Percentiles rank a stretch among this genome's conserved stretches.
phyloP scores from a whole-genome alignment of 2,888 invertebrate genomes.

The Penaeus monodon region DNA sequence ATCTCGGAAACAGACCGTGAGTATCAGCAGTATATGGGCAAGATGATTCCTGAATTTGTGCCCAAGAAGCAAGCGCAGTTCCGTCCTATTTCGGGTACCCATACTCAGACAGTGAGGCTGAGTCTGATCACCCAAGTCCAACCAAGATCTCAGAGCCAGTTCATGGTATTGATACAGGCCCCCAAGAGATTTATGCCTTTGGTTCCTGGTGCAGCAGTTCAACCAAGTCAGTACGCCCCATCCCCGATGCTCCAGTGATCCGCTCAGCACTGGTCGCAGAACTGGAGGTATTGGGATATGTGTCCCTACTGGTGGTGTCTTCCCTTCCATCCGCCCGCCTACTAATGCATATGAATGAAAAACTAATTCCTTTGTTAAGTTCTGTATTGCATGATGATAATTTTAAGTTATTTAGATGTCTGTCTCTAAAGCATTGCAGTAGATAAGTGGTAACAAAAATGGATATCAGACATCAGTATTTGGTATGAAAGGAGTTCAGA shows the following conservation, averaged over 20 bases:
- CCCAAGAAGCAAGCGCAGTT: conserved; percentile 63
- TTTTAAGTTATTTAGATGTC: too few relatives aligned
- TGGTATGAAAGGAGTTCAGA: too few relatives aligned
- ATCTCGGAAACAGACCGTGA: conserved; percentile 60
- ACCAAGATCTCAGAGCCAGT: conserved; percentile 47
- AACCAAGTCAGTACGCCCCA: conserved; percentile 43
- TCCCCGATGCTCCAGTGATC: conserved; percentile 35
- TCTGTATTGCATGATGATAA: too few relatives aligned
- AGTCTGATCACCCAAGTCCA: conserved; percentile 54
- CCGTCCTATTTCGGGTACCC: conserved; percentile 57
- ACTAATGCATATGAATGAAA: conserved; percentile 12
- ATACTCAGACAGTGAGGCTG: conserved; percentile 60
- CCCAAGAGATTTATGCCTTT: conserved; percentile 54
- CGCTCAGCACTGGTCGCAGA: conserved; percentile 37
- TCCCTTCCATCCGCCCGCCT: conserved; percentile 12
- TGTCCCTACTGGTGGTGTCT: conserved; percentile 27
- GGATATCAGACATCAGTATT: too few relatives aligned
- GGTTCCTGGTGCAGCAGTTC: conserved; percentile 54
- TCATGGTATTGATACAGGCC: conserved; percentile 45
- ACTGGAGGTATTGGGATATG: conserved; percentile 53
- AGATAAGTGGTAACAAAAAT: too few relatives aligned
- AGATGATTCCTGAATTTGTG: conserved; percentile 60
- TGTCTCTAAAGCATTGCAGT: too few relatives aligned
- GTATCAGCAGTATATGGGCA: conserved; percentile 59
- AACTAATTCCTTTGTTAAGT: conserved; percentile 36